phyloP scores from a whole-genome alignment of 2,113 vertebrate genomes.

The Nymphicus hollandicus region DNA sequence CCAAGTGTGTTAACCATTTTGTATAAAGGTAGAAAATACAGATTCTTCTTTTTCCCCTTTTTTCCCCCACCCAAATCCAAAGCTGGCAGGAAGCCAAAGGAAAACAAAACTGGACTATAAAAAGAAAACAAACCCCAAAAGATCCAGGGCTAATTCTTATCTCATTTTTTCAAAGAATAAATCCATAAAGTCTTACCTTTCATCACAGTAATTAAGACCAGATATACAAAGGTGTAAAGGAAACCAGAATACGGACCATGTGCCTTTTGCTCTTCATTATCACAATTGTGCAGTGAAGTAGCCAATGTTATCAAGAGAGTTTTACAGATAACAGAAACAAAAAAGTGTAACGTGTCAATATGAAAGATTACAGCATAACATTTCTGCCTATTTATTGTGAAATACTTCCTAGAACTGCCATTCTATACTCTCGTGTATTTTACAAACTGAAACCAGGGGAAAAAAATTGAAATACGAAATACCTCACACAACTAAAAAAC shows the following conservation, averaged over 20 bases:
- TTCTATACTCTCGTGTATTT: neutral
- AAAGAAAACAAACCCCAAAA: neutral
- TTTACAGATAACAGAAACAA: neutral
- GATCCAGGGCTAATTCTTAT: neutral
- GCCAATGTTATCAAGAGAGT: neutral
- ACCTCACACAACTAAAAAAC: neutral
- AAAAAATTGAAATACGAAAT: neutral
- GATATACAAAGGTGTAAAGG: neutral
- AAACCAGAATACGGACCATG: rapidly evolving
- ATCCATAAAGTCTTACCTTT: neutral
- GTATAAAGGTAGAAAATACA: neutral
- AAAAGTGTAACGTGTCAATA: neutral
- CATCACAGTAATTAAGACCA: neutral
- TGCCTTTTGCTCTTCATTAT: neutral
- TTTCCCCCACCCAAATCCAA: neutral
- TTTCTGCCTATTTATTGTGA: neutral
- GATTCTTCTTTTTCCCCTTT: neutral
- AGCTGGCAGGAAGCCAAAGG: neutral
- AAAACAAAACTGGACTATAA: neutral
- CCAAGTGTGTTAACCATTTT: neutral
- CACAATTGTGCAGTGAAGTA: neutral
- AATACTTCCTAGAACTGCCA: neutral
- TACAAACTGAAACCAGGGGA: neutral
- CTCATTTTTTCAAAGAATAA: neutral
- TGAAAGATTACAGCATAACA: neutral